Conservation (phyloP, 2,888 invertebrate genomes). For the Mongoloraphidia duomilia region DNA sequence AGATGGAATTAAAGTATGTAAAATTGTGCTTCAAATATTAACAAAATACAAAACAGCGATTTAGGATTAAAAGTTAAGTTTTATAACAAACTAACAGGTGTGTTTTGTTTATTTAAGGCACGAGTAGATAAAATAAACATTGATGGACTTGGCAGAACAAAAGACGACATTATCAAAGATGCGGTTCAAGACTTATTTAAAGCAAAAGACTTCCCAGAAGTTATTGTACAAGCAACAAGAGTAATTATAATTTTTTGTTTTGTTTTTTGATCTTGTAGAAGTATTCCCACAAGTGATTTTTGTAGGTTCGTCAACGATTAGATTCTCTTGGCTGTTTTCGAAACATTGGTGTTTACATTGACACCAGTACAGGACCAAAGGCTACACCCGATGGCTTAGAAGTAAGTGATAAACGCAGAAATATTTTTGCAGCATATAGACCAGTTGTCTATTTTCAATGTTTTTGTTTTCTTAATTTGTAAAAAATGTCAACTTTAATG, state of each 20-base stretch:
- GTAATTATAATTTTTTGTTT: constrained; percentile 23
- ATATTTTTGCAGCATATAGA: neutral
- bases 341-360: constrained; percentile 71
- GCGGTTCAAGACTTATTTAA: constrained; percentile 72
- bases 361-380: constrained; percentile 65
- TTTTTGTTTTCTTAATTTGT: neutral
- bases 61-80: no score
- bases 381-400: constrained; percentile 70
- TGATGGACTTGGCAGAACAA: constrained; percentile 72
- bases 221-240: constrained; percentile 52
- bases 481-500: constrained; percentile 2
- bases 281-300: constrained; percentile 14
- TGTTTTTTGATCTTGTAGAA: neutral
- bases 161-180: constrained; percentile 71
- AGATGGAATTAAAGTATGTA: constrained; percentile 36
- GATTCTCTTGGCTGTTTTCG: constrained; percentile 81
- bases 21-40: neutral
- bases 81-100: neutral
- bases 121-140: constrained; percentile 76
- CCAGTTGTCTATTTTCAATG: no score
- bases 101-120: constrained; percentile 38
- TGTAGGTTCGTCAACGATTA: constrained; percentile 55
- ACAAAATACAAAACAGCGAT: no score
- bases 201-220: constrained; percentile 74
- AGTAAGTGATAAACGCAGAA: constrained; percentile 28